Percentiles rank a stretch among this genome's conserved stretches.
Conservation (phyloP, 2,113 vertebrate genomes). For the Phainopepla nitens region DNA sequence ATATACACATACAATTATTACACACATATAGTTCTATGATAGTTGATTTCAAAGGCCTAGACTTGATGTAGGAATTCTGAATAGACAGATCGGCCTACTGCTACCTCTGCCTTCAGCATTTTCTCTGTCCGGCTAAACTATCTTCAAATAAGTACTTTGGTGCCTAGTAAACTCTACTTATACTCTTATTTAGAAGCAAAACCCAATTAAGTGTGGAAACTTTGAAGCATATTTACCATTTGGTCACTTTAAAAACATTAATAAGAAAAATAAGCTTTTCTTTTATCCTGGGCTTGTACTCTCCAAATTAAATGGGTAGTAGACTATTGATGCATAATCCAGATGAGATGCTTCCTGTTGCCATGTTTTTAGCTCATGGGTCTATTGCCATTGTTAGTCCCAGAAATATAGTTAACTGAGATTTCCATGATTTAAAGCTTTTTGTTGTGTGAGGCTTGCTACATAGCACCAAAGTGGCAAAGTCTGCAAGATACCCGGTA, state of each 20-base stretch:
- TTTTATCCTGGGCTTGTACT: neutral
- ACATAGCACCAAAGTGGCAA: neutral
- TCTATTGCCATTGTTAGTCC: neutral
- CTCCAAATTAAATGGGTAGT: neutral
- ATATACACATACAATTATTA: neutral
- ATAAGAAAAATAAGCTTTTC: neutral
- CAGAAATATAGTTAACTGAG: neutral
- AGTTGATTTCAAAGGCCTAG: neutral
- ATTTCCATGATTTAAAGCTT: neutral
- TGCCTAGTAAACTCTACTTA: neutral
- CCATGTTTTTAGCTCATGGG: neutral
- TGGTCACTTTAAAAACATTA: neutral
- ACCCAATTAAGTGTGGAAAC: neutral
- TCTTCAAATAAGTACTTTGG: neutral
- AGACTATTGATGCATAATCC: neutral
- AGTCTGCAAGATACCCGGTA: neutral
- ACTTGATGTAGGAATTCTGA: neutral
- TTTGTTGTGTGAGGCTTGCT: neutral
- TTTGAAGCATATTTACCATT: neutral
- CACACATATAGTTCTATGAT: neutral
- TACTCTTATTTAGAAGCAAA: neutral
- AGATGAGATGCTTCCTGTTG: neutral
- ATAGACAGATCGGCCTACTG: neutral
- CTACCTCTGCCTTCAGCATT: neutral
- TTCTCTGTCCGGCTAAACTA: neutral